Evolutionary conservation across 1,140 invertebrate genomes (phyloP).

Genomic region (Drosophila rhopaloa): DNA sequence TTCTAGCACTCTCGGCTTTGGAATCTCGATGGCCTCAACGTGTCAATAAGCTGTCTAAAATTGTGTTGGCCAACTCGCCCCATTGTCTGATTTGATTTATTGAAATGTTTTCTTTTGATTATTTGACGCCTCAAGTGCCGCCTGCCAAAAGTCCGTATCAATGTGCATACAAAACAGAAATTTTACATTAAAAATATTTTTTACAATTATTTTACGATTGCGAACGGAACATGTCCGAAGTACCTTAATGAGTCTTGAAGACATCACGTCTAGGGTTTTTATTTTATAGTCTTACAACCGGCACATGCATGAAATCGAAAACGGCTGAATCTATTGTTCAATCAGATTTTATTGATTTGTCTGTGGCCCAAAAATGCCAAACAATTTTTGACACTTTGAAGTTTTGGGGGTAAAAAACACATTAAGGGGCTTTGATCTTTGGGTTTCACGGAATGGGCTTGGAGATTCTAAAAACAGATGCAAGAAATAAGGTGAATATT

Average conservation of each 20-base stretch:
- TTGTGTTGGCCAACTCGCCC: conserved; percentile 27
- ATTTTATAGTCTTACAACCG: conserved; percentile 21
- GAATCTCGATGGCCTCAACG: conserved; percentile 24
- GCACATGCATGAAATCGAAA: conserved; percentile 37
- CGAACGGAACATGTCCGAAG: conserved; percentile 19
- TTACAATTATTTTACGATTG: conserved; percentile 13
- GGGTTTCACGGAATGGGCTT: conserved; percentile 6
- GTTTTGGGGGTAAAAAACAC: conserved; percentile 54
- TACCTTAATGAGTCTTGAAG: conserved; percentile 40
- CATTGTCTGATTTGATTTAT: conserved; percentile 65
- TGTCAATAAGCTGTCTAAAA: conserved; percentile 54
- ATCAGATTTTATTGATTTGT: conserved; percentile 57
- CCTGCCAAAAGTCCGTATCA: conserved; percentile 24
- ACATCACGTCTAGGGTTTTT: conserved; percentile 47
- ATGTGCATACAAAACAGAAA: conserved; percentile 35
- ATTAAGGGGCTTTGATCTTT: conserved; percentile 64
- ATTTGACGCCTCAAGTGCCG: conserved; percentile 54
- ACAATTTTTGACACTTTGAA: conserved; percentile 64
- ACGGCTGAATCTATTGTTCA: conserved; percentile 44
- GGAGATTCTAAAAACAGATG: conserved; percentile 5
- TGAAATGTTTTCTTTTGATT: conserved; percentile 67
- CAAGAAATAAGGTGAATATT: neutral
- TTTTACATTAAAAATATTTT: conserved; percentile 35
- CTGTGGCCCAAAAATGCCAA: conserved; percentile 57
- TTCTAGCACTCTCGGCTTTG: conserved; percentile 12